Evolutionary conservation across 2,797 vertebrate species (phyloP), one percentile per base, ranked within the genome.

Genomic region (Echeneis naucrates): DNA sequence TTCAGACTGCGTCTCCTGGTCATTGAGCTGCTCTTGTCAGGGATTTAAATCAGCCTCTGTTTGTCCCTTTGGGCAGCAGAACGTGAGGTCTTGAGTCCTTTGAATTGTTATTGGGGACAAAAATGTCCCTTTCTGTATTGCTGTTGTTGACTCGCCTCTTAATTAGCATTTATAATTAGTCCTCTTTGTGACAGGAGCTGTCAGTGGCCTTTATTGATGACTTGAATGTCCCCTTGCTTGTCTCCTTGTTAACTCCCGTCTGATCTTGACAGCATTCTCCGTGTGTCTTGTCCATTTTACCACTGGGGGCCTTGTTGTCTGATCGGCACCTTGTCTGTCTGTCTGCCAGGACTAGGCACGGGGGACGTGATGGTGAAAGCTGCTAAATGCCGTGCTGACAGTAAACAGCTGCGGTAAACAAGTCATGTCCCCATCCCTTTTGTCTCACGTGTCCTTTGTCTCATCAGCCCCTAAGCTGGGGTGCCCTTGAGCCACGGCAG

Each of bases 161-260:
- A 97, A 98, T 98, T 98, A 98, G 95, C 95, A 96, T 95, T 96
- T 95, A 95, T 98, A 98, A 98, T 97, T 96, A 95, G 95, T 91
- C 95, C 92, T 83, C 94, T 95, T 14, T 32, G 93, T 94, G 96
- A 96, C 95, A 95, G 94, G 94, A 91, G 78, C 95, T 96, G 96
- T 93, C 95, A 94, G 75, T 89, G 87, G 84, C 80, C 85, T 59
- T 69, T 94, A 94, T 95, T 93, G 94, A 95, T 94, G 93, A 74
- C 85, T 86, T 45, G 71, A 89, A 91, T 83, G 90, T 93, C 91
- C 89, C 91, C 87, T 92, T 88, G 89, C 93, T 92, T 90, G 92
- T 92, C 88, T 91, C 90, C 92, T 93, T 90, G 92, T 95, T 94
- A 94, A 92, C 82, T 89, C 89, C 72, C 67, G 26, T 90, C 83